These are phyloP conservation scores for Sphaerophoria taeniata DNA, from an alignment of 2,888 invertebrate genomes.

Conservation along the genomic window DNA sequence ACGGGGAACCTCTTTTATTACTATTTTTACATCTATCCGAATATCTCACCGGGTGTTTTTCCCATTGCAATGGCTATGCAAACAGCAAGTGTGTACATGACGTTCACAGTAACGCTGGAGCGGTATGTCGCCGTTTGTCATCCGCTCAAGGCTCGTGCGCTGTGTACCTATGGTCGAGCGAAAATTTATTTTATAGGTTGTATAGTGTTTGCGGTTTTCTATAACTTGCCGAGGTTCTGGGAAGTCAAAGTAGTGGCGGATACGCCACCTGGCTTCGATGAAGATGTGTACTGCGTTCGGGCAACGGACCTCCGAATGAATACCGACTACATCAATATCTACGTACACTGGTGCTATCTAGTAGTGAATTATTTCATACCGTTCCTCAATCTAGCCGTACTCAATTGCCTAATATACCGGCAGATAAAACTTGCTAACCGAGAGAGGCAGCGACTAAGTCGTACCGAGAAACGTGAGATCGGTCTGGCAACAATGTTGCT, in stretches of 20 bases:
- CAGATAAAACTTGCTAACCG: conserved; percentile 95
- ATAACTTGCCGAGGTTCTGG: conserved; percentile 93
- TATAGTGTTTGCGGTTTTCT: conserved; percentile 90
- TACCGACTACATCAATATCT: conserved; percentile 90
- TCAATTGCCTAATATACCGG: conserved; percentile 95
- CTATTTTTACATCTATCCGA: conserved; percentile 91
- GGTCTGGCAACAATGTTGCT: conserved; percentile 97
- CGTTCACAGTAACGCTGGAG: conserved; percentile 94
- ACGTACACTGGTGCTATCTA: conserved; percentile 97
- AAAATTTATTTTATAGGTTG: conserved; percentile 93
- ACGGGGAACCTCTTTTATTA: conserved; percentile 90
- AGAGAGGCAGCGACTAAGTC: conserved; percentile 94
- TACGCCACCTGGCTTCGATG: conserved; percentile 81
- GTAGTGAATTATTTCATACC: conserved; percentile 97
- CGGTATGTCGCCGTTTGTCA: conserved; percentile 97
- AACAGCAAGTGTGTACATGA: conserved; percentile 96
- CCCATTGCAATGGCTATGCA: conserved; percentile 94
- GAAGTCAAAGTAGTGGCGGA: conserved; percentile 85
- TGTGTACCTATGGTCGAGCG: conserved; percentile 95
- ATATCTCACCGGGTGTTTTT: conserved; percentile 90
- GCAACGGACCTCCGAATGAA: conserved; percentile 88
- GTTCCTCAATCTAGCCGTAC: conserved; percentile 92
- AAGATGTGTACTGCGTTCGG: conserved; percentile 88
- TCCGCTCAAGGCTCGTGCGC: conserved; percentile 93
- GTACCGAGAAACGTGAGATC: conserved; percentile 95